phyloP scores from a whole-genome alignment of 2,888 invertebrate species.

The Epirrhoe tristata region DNA sequence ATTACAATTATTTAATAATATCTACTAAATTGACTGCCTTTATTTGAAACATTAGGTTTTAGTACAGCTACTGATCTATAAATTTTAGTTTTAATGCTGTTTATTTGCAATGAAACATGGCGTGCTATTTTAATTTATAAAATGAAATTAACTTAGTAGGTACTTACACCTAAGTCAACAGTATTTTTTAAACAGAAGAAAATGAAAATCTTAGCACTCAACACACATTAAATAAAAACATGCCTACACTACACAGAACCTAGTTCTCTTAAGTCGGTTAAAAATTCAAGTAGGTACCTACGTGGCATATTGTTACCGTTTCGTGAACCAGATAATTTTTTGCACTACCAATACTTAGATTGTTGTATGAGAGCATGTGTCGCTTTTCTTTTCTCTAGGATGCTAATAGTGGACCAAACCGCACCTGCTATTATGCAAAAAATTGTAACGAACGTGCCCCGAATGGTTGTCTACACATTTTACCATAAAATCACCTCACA shows the following conservation, averaged over 20 bases:
- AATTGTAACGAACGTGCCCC: constrained; percentile 58
- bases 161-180: too few relatives aligned
- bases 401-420: constrained; percentile 60
- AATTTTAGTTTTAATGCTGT: neutral
- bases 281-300: too few relatives aligned
- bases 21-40: constrained; percentile 12
- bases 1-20: constrained; percentile 20
- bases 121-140: neutral
- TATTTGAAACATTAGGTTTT: constrained; percentile 8
- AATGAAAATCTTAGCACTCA: too few relatives aligned
- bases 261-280: too few relatives aligned
- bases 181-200: too few relatives aligned
- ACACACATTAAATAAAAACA: neutral
- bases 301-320: neutral
- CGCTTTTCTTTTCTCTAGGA: constrained; percentile 51
- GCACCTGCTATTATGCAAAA: constrained; percentile 66
- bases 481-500: constrained; percentile 48
- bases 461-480: constrained; percentile 42
- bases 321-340: constrained; percentile 11
- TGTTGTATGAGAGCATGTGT: constrained; percentile 47
- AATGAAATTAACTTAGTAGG: neutral
- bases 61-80: constrained; percentile 3
- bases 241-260: too few relatives aligned
- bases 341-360: constrained; percentile 4
- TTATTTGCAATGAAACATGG: neutral